Evolutionary conservation across 2,888 invertebrate genomes (phyloP).

Genomic region (Harpalus rufipes): DNA sequence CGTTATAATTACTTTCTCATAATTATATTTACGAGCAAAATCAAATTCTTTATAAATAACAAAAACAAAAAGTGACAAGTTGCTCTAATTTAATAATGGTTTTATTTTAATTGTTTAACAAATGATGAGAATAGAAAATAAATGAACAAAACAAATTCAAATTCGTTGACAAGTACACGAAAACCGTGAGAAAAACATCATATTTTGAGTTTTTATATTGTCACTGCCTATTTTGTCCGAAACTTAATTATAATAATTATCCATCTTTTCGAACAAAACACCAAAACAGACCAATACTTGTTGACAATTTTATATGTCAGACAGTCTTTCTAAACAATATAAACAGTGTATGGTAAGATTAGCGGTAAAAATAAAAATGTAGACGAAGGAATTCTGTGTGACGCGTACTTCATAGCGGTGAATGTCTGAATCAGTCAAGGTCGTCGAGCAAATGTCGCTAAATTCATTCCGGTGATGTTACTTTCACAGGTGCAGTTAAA

Average conservation of each 20-base stretch:
- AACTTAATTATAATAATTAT: neutral
- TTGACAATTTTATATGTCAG: too few relatives aligned
- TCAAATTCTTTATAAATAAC: conserved; percentile 40
- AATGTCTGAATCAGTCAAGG: conserved; percentile 58
- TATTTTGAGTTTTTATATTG: neutral
- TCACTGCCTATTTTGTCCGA: neutral
- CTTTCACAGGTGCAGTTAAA: conserved; percentile 56
- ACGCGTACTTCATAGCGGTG: conserved; percentile 33
- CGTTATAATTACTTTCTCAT: conserved; percentile 31
- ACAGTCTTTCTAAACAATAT: neutral
- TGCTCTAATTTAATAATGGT: conserved; percentile 42
- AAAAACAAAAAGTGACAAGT: conserved; percentile 44
- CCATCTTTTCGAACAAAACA: too few relatives aligned
- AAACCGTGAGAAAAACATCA: neutral
- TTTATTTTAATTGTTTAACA: conserved; percentile 46
- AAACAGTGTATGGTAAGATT: neutral
- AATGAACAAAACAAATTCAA: conserved; percentile 31
- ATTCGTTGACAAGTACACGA: conserved; percentile 30
- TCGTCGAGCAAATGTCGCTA: conserved; percentile 56
- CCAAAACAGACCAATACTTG: neutral
- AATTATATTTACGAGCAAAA: conserved; percentile 6
- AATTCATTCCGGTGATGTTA: conserved; percentile 43
- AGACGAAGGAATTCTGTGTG: conserved; percentile 13
- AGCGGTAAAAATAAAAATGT: conserved; percentile 37
- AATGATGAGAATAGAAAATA: conserved; percentile 49